Evolutionary conservation across 92 coral and sea anemone species (phyloP), one percentile per base, ranked within the genome.

Genomic region (Porites divaricata): DNA sequence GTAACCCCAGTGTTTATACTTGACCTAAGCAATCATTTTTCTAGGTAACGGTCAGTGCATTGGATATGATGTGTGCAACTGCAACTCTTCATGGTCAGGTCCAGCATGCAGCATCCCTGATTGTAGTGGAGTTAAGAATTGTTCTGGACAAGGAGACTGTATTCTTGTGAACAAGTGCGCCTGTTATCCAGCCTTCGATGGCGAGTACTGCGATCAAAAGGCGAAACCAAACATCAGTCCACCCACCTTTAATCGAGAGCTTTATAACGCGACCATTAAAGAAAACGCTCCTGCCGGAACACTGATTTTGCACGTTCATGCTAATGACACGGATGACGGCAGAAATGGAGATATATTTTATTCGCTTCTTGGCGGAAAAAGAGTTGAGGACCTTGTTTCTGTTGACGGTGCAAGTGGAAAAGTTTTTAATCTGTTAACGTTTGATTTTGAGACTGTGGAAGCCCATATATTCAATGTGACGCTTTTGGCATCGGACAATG

Each of bases 321-420:
- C 95, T 17, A 89, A 89, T 26, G 95, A 92, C 72, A 77, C 90
- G 4, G 95, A 92, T 78, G 48, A 58, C 11, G 95, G 95, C 16
- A 79, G 87, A 45, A 92, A 90, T 59, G 95, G 93, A 16, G 53
- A 79, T 26, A 74, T 92, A 6, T 57, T 64, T 28, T 89, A 92
- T 45, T 15, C 77, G 9, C 59, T 79, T 66, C 23, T 87, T 58
- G 79, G 68, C 15, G 61, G 61, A 15, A 72, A 49, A 20, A 19
- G 25, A 19, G 53, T 50, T 35, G 72, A 74, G 41, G 63, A 76
- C 15, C 58, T 53, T 41, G 64, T 78, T 64, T 48, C 79, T 23
- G 59, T 91, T 35, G 88, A 85, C 75, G 74, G 88, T 52, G 28
- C 24, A 21, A 75, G 90, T 14, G 95, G 95, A 48, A 81, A 76